These are phyloP conservation scores for Chrysolina americana DNA, from an alignment of 2,888 invertebrate species.

Conservation along the genomic window DNA sequence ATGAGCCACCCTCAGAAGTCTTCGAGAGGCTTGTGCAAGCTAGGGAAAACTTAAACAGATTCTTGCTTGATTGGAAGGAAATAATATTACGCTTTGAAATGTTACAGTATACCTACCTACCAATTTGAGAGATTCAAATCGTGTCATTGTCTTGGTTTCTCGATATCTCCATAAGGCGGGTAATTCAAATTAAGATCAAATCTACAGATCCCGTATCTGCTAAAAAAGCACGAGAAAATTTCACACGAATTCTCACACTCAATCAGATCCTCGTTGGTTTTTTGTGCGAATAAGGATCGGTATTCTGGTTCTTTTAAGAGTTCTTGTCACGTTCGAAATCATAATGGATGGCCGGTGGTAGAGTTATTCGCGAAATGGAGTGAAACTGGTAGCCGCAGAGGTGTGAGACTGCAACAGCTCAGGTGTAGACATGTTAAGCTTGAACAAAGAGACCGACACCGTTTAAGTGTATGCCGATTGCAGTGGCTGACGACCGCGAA, in stretches of 20 bases:
- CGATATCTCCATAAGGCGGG: not conserved
- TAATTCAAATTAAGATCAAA: conserved; percentile 12
- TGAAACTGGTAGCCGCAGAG: conserved; percentile 64
- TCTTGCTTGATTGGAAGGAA: too few species aligned
- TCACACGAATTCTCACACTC: conserved; percentile 44
- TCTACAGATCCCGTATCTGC: not conserved
- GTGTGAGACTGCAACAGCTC: conserved; percentile 63
- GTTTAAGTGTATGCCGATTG: conserved; percentile 46
- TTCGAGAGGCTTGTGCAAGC: too few species aligned
- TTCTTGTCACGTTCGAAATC: conserved; percentile 44
- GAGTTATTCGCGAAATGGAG: conserved; percentile 62
- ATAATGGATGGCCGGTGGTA: conserved; percentile 47
- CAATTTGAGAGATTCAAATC: not conserved
- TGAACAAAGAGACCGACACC: conserved; percentile 57
- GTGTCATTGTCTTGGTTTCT: not conserved
- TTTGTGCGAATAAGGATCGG: conserved; percentile 44
- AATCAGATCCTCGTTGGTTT: conserved; percentile 38
- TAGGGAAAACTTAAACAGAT: too few species aligned
- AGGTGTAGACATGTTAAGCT: conserved; percentile 62
- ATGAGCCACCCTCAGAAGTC: too few species aligned
- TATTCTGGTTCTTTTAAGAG: conserved; percentile 44
- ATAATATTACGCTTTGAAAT: too few species aligned
- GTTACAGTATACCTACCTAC: too few species aligned
- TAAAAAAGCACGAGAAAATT: conserved; percentile 24
- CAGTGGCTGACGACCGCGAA: conserved; percentile 25